These are phyloP conservation scores for Gerris lacustris DNA, from an alignment of 2,888 invertebrate genomes.

Conservation along the genomic window DNA sequence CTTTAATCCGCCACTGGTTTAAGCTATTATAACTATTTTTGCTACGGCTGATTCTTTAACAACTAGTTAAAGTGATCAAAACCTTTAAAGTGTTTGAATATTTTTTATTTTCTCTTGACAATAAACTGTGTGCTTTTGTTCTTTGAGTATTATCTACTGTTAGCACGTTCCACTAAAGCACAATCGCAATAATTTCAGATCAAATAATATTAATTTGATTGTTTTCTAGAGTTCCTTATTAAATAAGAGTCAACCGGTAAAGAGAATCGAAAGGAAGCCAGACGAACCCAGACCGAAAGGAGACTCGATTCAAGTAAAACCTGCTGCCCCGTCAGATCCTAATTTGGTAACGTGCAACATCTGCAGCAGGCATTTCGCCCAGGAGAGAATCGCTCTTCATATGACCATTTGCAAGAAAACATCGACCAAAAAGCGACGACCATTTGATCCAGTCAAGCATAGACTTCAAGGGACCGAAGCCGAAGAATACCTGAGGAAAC, in stretches of 20 bases:
- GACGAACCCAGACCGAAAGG: conserved; percentile 11
- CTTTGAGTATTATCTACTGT: too few relatives aligned
- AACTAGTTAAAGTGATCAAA: too few relatives aligned
- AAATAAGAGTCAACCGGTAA: neutral
- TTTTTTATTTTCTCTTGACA: too few relatives aligned
- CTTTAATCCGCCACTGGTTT: too few relatives aligned
- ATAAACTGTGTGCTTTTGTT: too few relatives aligned
- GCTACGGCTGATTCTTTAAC: too few relatives aligned
- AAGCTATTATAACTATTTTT: too few relatives aligned
- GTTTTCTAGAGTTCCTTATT: neutral
- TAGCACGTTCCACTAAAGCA: too few relatives aligned
- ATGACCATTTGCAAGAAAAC: conserved; percentile 73
- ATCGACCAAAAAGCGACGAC: conserved; percentile 67
- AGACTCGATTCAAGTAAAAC: conserved; percentile 5
- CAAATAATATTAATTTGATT: neutral
- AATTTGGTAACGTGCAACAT: conserved; percentile 50
- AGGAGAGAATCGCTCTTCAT: conserved; percentile 70
- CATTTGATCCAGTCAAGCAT: conserved; percentile 82
- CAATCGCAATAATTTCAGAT: too few relatives aligned
- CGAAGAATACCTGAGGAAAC: conserved; percentile 52
- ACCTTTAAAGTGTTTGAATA: too few relatives aligned
- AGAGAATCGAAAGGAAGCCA: conserved; percentile 24
- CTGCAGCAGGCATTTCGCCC: conserved; percentile 68
- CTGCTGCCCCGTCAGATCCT: conserved; percentile 34
- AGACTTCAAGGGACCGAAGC: conserved; percentile 82